Evolutionary conservation across 2,888 invertebrate genomes (phyloP), one percentile per base, ranked within the genome.

Genomic region (Alcis repandata): DNA sequence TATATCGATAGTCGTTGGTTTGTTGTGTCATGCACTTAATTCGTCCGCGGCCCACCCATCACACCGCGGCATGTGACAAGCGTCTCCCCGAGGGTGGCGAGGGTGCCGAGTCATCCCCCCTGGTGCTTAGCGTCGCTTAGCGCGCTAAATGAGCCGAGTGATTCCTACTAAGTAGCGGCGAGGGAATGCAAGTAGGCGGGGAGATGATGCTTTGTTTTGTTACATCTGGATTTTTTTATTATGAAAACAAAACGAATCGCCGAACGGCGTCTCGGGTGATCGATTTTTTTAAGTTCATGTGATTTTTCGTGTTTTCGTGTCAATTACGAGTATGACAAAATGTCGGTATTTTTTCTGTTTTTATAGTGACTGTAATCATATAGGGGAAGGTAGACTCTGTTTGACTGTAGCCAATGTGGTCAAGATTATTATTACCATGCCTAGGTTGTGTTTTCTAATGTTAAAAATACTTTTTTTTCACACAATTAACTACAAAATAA

Each of bases 121-220:
- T 53, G 65, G 52, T 32, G 60, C 60, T 65, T 65, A 59, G 60
- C 66, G 48, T 54, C 62, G 66, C 72, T 69, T 66, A 69, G 69
- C 58, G 65, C 51, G 71, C 60, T 69, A 69, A 71, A 73, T 71
- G 73, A 67, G 68, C 69, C 71, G 63, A 59, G 64, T 73, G 73
- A 71, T 73, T 71, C 66, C 56, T 45, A 54, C 71, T 68, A 72
- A 72, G 72, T 68, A 66, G 68, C 60, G 57, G 54, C 62, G 51
- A 61, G 71, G 60, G 65, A 66, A 66, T 66, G 65, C 65, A 66
- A 52, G 60, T 57, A 65, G 65, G 15, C 19, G 13, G n/a, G 40
- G 60, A 46, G 60, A n/a, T 36, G 15, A 0, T 46, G 60, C 11
- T 6, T 15, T 6, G 27, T 56, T 45, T 36, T 19, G 13, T 59